Evolutionary conservation across 2,797 vertebrate genomes (phyloP).

Genomic region (Typhlichthys subterraneus): DNA sequence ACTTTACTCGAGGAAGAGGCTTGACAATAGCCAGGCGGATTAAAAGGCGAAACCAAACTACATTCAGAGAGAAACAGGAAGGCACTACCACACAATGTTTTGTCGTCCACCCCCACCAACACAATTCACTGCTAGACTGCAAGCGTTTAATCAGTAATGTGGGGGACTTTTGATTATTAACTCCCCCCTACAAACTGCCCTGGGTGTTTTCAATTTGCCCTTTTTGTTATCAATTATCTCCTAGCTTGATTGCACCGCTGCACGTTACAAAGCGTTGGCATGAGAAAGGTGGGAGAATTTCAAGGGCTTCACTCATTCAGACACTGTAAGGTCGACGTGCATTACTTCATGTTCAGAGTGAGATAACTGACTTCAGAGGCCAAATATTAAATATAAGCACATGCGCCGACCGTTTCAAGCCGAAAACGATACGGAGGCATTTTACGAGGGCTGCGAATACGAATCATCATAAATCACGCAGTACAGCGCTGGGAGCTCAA

Average conservation of each 20-base stretch:
- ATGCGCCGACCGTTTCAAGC: constrained; percentile 9
- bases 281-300: constrained; percentile 33
- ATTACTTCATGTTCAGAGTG: constrained; percentile 17
- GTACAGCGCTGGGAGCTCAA: background rate
- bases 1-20: constrained; percentile 46
- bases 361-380: constrained; percentile 31
- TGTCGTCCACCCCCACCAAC: constrained; percentile 29
- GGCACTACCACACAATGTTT: constrained; percentile 61
- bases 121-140: constrained; percentile 47
- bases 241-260: constrained; percentile 57
- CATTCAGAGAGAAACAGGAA: constrained; percentile 63
- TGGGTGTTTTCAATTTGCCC: constrained; percentile 61
- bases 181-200: constrained; percentile 34
- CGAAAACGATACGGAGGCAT: constrained; percentile 10
- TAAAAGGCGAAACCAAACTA: constrained; percentile 48
- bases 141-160: constrained; percentile 64
- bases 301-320: constrained; percentile 15
- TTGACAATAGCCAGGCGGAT: constrained; percentile 57
- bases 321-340: constrained; percentile 20
- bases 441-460: background rate
- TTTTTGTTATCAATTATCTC: constrained; percentile 68
- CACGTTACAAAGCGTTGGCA: constrained; percentile 31
- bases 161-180: constrained; percentile 61
- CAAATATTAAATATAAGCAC: constrained; percentile 11
- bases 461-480: background rate